Base-by-base conservation (phyloP, 2,113 vertebrate species). In the Mionectes macconnelli region DNA sequence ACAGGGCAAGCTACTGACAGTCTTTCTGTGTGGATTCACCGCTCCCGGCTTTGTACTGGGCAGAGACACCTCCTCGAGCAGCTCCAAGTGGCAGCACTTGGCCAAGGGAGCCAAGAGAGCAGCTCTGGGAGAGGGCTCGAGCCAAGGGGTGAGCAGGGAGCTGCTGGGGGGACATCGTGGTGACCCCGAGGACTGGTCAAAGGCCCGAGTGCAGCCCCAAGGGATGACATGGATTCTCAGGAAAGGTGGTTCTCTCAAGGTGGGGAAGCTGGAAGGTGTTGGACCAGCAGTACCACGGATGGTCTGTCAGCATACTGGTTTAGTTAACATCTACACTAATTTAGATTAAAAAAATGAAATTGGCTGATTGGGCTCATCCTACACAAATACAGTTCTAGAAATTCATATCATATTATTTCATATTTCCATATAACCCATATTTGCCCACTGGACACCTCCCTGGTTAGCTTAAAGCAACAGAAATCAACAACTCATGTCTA, bases 11-110 rank as follows among this genome's bases (percentile, higher is more conserved):
- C 8, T 66, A 63, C 53, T 25, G 28, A 37, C 1, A n/a, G 31
- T 4, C 24, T 40, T 25, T 42, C 40, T 25, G 50, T 23, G 15
- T 15, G 37, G 22, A 35, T 30, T 24, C 67, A 49, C 21, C 3
- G 12, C 49, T 68, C 30, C 87, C 5, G 19, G 30, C 69, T 24
- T 47, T 42, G 10, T 6, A 14, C 22, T 2, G 35, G 30, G 30
- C 4, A 70, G 31, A 20, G 22, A 31, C 16, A 59, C 1, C 3
- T 11, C 33, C 0, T 6, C 6, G 37, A 57, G 62, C 45, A 55
- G 31, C 56, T 22, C 44, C 2, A 1, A 9, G 10, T 13, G 3
- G 1, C 33, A 10, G 30, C 39, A 15, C 28, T 31, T 9, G 4
- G 31, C 12, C n/a, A 21, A 3, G 16, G 80, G 39, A 79, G 57